These are phyloP conservation scores for Corythaeola cristata DNA, from an alignment of 2,113 vertebrate genomes.

Conservation along the genomic window DNA sequence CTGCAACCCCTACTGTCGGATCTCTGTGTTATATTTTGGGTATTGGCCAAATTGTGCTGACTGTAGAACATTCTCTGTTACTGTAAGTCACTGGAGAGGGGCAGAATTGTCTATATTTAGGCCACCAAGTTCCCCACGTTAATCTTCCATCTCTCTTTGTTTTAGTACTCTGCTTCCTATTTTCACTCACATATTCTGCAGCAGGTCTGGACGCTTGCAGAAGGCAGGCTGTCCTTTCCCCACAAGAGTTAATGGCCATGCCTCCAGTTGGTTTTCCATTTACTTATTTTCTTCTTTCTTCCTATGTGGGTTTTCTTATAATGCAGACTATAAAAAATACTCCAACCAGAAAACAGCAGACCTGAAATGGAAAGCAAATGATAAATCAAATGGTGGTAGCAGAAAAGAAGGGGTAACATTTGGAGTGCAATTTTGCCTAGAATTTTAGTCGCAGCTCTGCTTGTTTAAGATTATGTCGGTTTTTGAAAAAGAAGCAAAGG, in stretches of 20 bases:
- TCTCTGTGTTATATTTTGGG: slow-evolving; percentile 30
- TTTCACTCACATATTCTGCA: not conserved
- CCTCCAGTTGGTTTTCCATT: not conserved
- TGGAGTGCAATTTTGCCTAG: not conserved
- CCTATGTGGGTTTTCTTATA: not conserved
- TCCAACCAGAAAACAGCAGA: not conserved
- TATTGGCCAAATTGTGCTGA: slow-evolving; percentile 25
- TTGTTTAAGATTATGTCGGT: not conserved
- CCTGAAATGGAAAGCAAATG: not conserved
- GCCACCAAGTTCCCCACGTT: not conserved
- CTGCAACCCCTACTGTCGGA: slow-evolving; percentile 9
- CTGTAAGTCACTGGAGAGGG: not conserved
- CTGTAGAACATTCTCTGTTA: slow-evolving; percentile 5
- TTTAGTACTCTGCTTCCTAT: slow-evolving; percentile 7
- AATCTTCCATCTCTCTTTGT: not conserved
- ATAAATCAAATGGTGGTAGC: not conserved
- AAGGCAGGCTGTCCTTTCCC: not conserved
- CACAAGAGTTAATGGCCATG: not conserved
- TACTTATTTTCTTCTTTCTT: not conserved
- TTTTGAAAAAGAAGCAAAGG: slow-evolving; percentile 25
- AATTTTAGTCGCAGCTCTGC: not conserved
- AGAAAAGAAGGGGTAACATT: not conserved
- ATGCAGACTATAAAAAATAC: not conserved
- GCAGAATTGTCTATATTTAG: slow-evolving; percentile 41
- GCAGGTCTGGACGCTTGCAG: not conserved